phyloP scores from a whole-genome alignment of 1,140 invertebrate species.

The Drosophila funebris region DNA sequence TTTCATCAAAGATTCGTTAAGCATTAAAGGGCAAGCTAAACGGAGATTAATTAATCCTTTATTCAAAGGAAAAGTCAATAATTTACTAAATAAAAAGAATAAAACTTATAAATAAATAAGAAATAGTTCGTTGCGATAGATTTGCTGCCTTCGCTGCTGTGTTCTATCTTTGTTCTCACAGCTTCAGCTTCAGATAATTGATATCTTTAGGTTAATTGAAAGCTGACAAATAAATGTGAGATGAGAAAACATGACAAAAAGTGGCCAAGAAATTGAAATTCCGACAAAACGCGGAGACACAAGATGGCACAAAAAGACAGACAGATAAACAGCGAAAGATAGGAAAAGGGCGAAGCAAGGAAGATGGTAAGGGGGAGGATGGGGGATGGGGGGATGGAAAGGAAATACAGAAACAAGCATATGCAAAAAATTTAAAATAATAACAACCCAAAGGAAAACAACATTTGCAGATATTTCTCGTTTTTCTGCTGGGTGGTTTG shows the following conservation, averaged over 20 bases:
- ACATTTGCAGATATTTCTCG: slow-evolving; percentile 75
- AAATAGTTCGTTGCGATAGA: no score
- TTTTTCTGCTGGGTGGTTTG: slow-evolving; percentile 38
- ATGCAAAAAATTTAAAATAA: slow-evolving; percentile 73
- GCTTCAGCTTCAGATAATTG: slow-evolving; percentile 8
- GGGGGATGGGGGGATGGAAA: not conserved
- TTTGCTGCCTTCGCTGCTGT: no score
- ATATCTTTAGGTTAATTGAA: slow-evolving; percentile 25
- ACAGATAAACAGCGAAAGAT: slow-evolving; percentile 8
- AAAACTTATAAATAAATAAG: not conserved
- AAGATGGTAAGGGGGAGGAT: not conserved
- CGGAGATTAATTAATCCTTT: no score
- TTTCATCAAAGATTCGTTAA: no score
- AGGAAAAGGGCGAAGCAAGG: no score
- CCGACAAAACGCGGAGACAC: not conserved
- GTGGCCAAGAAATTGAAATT: slow-evolving; percentile 7
- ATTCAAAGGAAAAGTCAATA: no score
- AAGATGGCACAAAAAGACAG: slow-evolving; percentile 19
- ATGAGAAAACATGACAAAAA: slow-evolving; percentile 7
- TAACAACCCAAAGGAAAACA: slow-evolving; percentile 82
- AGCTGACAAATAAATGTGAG: slow-evolving; percentile 11
- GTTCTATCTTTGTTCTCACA: no score
- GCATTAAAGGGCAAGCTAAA: no score
- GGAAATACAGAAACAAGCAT: slow-evolving; percentile 36
- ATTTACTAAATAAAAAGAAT: not conserved